These are phyloP conservation scores for Catharus bicknelli DNA, from an alignment of 2,113 vertebrate genomes.

Conservation along the genomic window DNA sequence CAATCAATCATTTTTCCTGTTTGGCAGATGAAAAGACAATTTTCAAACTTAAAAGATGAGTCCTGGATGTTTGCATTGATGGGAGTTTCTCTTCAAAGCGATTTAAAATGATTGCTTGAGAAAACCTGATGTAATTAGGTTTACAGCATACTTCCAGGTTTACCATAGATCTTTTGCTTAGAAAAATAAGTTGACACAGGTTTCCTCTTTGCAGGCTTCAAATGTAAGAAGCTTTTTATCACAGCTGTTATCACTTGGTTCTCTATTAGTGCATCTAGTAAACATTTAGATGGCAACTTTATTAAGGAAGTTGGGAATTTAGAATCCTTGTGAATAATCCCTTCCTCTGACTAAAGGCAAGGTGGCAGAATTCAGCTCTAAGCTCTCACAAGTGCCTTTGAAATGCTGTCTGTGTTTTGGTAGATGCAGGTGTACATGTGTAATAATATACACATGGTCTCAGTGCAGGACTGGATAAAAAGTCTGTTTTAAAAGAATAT, in stretches of 20 bases:
- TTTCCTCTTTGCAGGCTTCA: background rate
- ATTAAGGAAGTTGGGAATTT: background rate
- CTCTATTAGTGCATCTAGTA: background rate
- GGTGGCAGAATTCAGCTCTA: background rate
- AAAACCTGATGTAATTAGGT: background rate
- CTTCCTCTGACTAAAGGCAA: background rate
- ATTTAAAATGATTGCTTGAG: background rate
- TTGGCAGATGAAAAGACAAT: background rate
- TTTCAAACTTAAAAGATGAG: background rate
- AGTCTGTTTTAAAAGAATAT: background rate
- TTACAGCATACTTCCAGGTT: background rate
- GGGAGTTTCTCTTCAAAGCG: background rate
- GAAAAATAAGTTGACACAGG: background rate
- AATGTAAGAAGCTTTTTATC: background rate
- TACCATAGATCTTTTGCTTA: background rate
- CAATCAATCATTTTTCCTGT: background rate
- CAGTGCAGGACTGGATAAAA: background rate
- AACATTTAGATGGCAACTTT: background rate
- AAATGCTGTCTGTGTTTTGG: background rate
- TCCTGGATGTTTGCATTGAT: background rate
- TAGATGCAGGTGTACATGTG: background rate
- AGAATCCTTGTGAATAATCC: background rate
- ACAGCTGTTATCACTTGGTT: background rate
- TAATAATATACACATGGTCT: rapidly evolving
- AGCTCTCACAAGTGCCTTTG: background rate